Conservation (phyloP, 1,140 invertebrate genomes). For the Zaprionus kolodkinae region DNA sequence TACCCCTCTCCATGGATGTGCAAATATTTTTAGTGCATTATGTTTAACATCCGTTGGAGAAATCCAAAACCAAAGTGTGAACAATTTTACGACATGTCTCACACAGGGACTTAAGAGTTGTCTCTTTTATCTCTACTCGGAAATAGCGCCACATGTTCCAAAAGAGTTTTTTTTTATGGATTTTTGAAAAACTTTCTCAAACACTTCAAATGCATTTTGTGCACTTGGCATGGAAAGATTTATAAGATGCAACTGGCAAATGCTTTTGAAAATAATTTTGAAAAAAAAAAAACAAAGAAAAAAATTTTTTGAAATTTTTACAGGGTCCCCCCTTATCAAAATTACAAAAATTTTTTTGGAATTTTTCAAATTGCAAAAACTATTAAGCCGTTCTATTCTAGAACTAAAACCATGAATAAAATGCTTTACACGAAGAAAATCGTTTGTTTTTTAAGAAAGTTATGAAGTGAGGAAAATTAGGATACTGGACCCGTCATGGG, state of each 20-base stretch:
- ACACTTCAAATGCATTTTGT: not conserved
- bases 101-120: slow-evolving; percentile 18
- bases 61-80: slow-evolving; percentile 55
- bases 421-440: too few relatives aligned
- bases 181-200: not conserved
- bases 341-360: too few relatives aligned
- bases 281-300: too few relatives aligned
- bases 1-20: slow-evolving; percentile 12
- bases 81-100: slow-evolving; percentile 65
- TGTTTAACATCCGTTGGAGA: slow-evolving; percentile 2
- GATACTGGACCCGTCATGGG: too few relatives aligned
- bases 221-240: not conserved
- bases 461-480: too few relatives aligned
- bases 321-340: too few relatives aligned
- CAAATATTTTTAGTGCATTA: slow-evolving; percentile 24
- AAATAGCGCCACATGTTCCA: not conserved
- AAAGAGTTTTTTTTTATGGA: slow-evolving; percentile 16
- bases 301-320: too few relatives aligned
- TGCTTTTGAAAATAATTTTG: not conserved
- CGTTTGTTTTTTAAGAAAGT: too few relatives aligned
- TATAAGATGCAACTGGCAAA: not conserved
- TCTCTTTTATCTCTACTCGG: not conserved
- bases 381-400: too few relatives aligned
- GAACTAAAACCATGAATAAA: too few relatives aligned
- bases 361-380: too few relatives aligned